A percentile compares a stretch with the other conserved stretches of the same genome.
These are phyloP conservation scores for Pitangus sulphuratus DNA, from an alignment of 2,797 vertebrate species.

Conservation along the genomic window DNA sequence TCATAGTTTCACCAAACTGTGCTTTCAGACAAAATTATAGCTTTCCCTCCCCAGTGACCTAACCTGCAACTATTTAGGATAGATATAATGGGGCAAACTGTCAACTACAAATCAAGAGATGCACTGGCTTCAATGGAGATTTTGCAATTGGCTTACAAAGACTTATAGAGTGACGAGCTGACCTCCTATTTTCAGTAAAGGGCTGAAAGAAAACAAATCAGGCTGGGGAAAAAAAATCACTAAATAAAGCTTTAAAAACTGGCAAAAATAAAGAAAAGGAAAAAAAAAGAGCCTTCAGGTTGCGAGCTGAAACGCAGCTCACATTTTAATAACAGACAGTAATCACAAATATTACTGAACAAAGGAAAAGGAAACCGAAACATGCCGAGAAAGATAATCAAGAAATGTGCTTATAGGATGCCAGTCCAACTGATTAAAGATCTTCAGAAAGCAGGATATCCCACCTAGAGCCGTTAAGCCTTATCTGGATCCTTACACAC, in stretches of 20 bases:
- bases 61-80: slow-evolving; percentile 46
- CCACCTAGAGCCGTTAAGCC: slow-evolving; percentile 41
- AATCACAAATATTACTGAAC: slow-evolving; percentile 40
- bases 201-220: not conserved
- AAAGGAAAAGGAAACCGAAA: slow-evolving; percentile 54
- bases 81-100: not conserved
- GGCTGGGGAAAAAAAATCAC: not conserved
- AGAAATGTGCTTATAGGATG: slow-evolving; percentile 11
- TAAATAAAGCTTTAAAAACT: not conserved
- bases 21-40: slow-evolving; percentile 65
- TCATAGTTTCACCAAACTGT: slow-evolving; percentile 57
- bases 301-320: not conserved
- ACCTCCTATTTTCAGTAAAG: not conserved
- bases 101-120: slow-evolving; percentile 26
- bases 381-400: slow-evolving; percentile 7
- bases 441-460: slow-evolving; percentile 46
- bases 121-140: not conserved
- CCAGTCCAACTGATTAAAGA: slow-evolving; percentile 34
- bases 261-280: not conserved
- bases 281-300: not conserved
- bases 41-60: slow-evolving; percentile 44
- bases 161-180: not conserved
- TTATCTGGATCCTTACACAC: slow-evolving; percentile 31
- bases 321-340: slow-evolving; percentile 2
- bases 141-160: slow-evolving; percentile 10